A percentile compares a stretch with the other conserved stretches of the same genome.
These are phyloP conservation scores for Phymatocera aterrima DNA, from an alignment of 2,888 invertebrate genomes.

Conservation along the genomic window DNA sequence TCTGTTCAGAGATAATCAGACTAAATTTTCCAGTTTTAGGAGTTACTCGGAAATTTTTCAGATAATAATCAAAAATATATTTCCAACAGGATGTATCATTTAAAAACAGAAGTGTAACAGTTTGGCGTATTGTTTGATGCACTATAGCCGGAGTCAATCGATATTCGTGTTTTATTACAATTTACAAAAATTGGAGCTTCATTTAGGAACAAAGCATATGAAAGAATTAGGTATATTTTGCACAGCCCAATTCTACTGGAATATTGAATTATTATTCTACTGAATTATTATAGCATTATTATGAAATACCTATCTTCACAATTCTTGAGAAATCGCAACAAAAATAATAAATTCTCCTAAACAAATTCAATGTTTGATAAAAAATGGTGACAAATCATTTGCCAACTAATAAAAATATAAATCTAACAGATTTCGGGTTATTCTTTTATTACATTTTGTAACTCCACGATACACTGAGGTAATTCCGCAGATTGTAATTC, in stretches of 20 bases:
- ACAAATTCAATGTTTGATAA: too few relatives aligned
- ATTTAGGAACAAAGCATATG: not conserved
- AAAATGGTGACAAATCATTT: too few relatives aligned
- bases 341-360: not conserved
- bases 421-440: not conserved
- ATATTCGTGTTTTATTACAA: constrained; percentile 21
- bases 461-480: not conserved
- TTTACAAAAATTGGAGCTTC: not conserved
- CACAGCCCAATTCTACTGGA: not conserved
- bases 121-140: not conserved
- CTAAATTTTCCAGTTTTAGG: too few relatives aligned
- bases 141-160: not conserved
- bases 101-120: not conserved
- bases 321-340: not conserved
- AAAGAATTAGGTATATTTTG: constrained; percentile 13
- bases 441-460: not conserved
- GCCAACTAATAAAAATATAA: not conserved
- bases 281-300: too few relatives aligned
- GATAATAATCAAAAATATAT: too few relatives aligned
- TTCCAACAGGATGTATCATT: constrained; percentile 22
- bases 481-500: not conserved
- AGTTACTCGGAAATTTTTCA: too few relatives aligned
- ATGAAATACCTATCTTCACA: not conserved
- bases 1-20: too few relatives aligned
- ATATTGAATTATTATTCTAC: not conserved